These are phyloP conservation scores for Sebastes oblongus DNA, from an alignment of 2,797 vertebrate species.

Conservation along the genomic window DNA sequence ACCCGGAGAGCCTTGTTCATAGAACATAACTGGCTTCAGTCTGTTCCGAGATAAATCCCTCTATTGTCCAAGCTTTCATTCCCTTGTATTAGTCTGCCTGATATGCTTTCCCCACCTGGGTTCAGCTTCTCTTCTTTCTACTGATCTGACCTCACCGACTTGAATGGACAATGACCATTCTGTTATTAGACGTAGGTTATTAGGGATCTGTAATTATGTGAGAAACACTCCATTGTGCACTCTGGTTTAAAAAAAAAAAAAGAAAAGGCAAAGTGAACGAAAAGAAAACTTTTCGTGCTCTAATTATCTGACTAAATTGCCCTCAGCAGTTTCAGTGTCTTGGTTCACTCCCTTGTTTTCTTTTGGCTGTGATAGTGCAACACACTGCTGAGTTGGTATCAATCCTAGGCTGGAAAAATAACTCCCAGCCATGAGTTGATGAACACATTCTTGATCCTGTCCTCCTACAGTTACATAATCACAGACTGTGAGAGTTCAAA, in stretches of 20 bases:
- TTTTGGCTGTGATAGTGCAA: not conserved
- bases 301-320: constrained; percentile 10
- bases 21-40: constrained; percentile 16
- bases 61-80: constrained; percentile 47
- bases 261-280: not conserved
- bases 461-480: constrained; percentile 32
- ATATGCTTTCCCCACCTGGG: constrained; percentile 18
- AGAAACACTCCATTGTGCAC: not conserved
- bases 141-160: constrained; percentile 12
- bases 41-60: constrained; percentile 57
- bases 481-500: not conserved
- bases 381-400: constrained; percentile 42
- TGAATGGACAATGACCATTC: not conserved
- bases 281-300: not conserved
- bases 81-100: constrained; percentile 40
- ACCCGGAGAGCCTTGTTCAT: constrained; percentile 36
- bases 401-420: constrained; percentile 17
- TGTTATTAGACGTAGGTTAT: not conserved
- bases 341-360: constrained; percentile 27
- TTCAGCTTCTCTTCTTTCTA: constrained; percentile 15
- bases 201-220: not conserved
- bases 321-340: not conserved
- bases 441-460: not conserved
- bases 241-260: not conserved
- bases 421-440: constrained; percentile 37